A percentile compares a stretch with the other conserved stretches of the same genome.
Evolutionary conservation across 2,797 vertebrate species (phyloP).

Genomic region (Arrhamphus sclerolepis): DNA sequence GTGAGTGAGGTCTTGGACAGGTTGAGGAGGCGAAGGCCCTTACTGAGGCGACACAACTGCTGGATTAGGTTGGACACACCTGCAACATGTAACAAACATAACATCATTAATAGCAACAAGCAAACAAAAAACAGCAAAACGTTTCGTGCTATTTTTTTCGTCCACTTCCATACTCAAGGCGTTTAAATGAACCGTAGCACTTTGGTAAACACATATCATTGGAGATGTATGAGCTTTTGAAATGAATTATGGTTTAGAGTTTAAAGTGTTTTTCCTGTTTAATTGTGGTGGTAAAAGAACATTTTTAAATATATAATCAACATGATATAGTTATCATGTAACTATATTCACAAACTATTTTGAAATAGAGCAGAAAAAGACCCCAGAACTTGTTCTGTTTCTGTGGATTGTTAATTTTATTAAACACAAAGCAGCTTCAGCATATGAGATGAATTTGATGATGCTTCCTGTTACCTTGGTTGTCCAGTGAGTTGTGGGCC

Average conservation of each 20-base stretch:
- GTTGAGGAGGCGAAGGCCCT: constrained; percentile 89
- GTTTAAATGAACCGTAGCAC: no score
- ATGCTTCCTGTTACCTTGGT: constrained; percentile 82
- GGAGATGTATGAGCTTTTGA: no score
- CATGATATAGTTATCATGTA: no score
- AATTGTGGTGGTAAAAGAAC: no score
- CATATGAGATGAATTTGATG: neutral
- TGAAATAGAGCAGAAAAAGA: neutral
- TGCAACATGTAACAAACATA: constrained; percentile 22
- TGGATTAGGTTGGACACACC: constrained; percentile 90
- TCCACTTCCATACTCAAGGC: neutral
- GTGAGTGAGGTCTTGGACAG: constrained; percentile 90
- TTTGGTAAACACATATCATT: no score
- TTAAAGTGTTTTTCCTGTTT: no score
- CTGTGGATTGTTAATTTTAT: neutral
- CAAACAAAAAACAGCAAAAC: no score
- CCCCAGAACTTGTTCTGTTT: neutral
- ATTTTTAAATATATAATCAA: no score
- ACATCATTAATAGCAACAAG: neutral
- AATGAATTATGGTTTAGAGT: no score
- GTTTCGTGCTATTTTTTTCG: neutral
- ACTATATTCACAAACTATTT: neutral
- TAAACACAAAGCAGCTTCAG: neutral
- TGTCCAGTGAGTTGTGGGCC: constrained; percentile 91
- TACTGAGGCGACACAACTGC: constrained; percentile 89